phyloP scores from a whole-genome alignment of 2,797 vertebrate genomes.

The Platyrinchus mystaceus region DNA sequence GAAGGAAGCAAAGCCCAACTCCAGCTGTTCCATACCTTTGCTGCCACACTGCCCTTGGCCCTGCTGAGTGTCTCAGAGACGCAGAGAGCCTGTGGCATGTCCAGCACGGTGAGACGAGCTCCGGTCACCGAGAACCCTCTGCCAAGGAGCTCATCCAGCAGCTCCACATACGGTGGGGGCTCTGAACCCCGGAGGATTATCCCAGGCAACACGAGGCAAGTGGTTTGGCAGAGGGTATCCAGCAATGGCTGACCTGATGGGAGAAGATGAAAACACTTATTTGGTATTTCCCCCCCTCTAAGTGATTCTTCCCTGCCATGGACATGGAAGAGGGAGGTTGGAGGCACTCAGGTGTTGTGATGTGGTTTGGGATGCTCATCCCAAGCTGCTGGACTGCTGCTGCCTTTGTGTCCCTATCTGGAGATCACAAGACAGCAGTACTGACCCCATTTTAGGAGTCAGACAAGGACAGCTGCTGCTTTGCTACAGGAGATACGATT shows the following conservation, averaged over 20 bases:
- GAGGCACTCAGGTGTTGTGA: not conserved
- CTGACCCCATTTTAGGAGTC: constrained; percentile 59
- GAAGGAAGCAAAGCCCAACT: not conserved
- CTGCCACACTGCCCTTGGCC: not conserved
- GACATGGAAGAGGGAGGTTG: not conserved
- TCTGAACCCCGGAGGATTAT: constrained; percentile 44
- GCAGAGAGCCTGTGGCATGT: constrained; percentile 52
- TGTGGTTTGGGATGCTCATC: not conserved
- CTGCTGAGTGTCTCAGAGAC: constrained; percentile 40
- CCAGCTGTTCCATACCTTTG: constrained; percentile 27
- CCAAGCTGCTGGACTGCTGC: not conserved
- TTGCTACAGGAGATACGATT: not conserved
- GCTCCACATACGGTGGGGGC: constrained; percentile 49
- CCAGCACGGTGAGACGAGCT: constrained; percentile 60
- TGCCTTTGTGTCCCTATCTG: not conserved
- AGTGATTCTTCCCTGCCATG: not conserved
- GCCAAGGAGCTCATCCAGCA: constrained; percentile 66
- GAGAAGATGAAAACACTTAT: not conserved
- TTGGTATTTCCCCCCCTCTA: not conserved
- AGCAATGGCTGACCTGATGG: not conserved
- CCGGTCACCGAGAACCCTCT: constrained; percentile 76
- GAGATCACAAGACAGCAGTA: constrained; percentile 31
- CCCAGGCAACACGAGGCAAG: constrained; percentile 73
- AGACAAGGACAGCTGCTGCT: constrained; percentile 48
- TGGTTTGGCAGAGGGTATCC: constrained; percentile 70